Evolutionary conservation across 92 coral and sea anemone species (phyloP).

Genomic region (Phymanthus crucifer): DNA sequence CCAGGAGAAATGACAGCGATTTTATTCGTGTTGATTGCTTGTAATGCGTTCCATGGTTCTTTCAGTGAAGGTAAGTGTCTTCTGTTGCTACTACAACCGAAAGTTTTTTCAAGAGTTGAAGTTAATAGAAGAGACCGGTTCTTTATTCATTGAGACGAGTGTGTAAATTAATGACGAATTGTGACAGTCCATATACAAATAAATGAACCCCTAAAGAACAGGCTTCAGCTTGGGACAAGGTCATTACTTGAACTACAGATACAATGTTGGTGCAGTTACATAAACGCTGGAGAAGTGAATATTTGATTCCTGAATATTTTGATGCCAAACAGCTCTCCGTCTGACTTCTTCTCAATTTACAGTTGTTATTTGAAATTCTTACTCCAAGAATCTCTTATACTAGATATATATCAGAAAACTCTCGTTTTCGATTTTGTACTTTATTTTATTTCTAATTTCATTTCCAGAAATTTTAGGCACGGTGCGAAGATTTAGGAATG

Average conservation of each 20-base stretch:
- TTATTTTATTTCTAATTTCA: background rate
- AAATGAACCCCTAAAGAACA: background rate
- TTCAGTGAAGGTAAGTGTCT: conserved; percentile 15
- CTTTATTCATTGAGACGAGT: conserved; percentile 6
- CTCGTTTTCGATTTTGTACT: background rate
- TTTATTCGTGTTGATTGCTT: background rate
- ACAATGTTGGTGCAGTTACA: background rate
- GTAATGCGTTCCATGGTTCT: background rate
- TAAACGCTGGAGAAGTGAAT: background rate
- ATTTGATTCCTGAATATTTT: background rate
- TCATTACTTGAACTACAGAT: background rate
- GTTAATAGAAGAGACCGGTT: background rate
- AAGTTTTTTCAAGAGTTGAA: background rate
- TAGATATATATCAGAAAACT: background rate
- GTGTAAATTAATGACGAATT: conserved; percentile 21
- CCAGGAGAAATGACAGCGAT: conserved; percentile 27
- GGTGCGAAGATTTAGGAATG: background rate
- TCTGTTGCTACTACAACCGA: background rate
- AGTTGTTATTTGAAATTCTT: background rate
- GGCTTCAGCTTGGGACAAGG: background rate
- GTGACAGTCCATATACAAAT: conserved; percentile 18
- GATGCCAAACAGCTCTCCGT: background rate
- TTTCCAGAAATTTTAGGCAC: background rate
- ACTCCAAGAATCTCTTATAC: background rate
- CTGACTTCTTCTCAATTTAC: background rate